These are phyloP conservation scores for Stratiomys singularior DNA, from an alignment of 2,888 invertebrate species.

Conservation along the genomic window DNA sequence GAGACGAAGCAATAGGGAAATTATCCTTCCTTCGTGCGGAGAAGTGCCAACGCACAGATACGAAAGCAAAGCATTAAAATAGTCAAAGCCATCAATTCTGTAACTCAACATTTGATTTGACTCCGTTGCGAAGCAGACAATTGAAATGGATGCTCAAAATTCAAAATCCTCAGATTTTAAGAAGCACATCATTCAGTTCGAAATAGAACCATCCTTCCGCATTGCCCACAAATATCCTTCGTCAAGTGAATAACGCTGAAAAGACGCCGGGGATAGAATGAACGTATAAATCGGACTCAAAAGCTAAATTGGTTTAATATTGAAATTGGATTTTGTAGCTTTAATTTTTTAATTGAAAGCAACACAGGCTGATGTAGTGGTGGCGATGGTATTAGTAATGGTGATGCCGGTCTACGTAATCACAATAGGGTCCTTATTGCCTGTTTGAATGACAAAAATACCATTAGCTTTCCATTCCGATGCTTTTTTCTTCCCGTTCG, in stretches of 20 bases:
- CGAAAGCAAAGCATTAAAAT: no score
- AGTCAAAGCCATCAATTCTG: conserved; percentile 11
- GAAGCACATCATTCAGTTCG: background rate
- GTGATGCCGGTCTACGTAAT: background rate
- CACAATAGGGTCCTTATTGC: conserved; percentile 13
- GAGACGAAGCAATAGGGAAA: no score
- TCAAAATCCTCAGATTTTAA: background rate
- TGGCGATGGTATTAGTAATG: background rate
- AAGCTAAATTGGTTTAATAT: conserved; percentile 55
- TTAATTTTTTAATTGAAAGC: conserved; percentile 46
- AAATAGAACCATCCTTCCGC: conserved; percentile 29
- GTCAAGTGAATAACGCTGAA: background rate
- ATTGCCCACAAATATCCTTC: background rate
- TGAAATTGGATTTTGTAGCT: conserved; percentile 53
- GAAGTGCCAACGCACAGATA: no score
- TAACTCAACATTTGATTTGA: conserved; percentile 20
- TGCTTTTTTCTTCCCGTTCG: background rate
- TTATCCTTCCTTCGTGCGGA: no score
- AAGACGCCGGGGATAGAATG: conserved; percentile 47
- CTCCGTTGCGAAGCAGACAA: conserved; percentile 11
- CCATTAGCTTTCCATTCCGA: background rate
- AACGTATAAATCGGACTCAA: conserved; percentile 50
- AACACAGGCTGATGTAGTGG: conserved; percentile 30
- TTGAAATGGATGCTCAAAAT: background rate
- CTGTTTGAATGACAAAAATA: conserved; percentile 23